A percentile compares a stretch with the other conserved stretches of the same genome.
These are phyloP conservation scores for Tetramorium bicarinatum DNA, from an alignment of 2,888 invertebrate genomes.

Conservation along the genomic window DNA sequence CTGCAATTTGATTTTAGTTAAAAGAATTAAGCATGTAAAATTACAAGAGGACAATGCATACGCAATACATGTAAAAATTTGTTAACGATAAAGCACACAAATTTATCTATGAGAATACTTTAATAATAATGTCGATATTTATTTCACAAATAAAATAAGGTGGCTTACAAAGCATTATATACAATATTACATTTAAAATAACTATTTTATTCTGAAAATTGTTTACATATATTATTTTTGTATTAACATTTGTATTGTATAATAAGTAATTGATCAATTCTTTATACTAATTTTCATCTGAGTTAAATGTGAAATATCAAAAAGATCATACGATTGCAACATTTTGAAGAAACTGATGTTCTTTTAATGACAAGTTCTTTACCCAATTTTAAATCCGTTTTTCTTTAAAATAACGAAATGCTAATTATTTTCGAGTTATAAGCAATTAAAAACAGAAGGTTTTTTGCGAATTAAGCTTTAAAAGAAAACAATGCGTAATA, in stretches of 20 bases:
- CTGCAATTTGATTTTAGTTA: background rate
- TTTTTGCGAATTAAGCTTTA: background rate
- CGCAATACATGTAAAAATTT: background rate
- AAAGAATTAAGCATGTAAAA: background rate
- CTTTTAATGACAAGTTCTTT: slow-evolving; percentile 19
- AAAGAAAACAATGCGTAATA: background rate
- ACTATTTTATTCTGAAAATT: background rate
- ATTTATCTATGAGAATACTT: background rate
- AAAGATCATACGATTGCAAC: background rate
- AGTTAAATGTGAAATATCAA: background rate
- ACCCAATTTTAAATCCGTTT: background rate
- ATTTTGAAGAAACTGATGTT: background rate
- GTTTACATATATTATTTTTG: background rate
- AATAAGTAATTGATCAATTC: background rate
- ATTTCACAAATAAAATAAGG: background rate
- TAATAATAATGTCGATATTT: background rate
- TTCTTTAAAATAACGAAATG: background rate
- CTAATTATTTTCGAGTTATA: background rate
- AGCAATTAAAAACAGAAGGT: background rate
- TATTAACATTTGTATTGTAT: background rate
- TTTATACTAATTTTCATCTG: background rate
- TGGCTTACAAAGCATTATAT: background rate
- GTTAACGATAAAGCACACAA: background rate
- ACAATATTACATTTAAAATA: background rate
- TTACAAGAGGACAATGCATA: background rate